Base-by-base conservation (phyloP, 1,140 invertebrate species). In the Metopolophium dirhodum region DNA sequence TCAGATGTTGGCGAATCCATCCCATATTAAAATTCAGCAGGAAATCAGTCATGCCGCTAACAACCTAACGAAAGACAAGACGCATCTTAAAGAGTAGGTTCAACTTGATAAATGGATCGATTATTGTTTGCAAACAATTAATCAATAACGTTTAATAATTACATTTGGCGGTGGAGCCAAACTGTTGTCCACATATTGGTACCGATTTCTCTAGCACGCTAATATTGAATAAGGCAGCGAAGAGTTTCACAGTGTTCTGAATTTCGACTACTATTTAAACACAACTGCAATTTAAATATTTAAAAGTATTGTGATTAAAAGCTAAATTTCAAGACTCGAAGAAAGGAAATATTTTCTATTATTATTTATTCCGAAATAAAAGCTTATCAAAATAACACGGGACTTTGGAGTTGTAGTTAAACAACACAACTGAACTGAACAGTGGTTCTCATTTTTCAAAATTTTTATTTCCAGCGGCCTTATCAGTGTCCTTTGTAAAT, bases 1-100 rank as follows among this genome's bases (percentile, higher is more conserved):
- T 93, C 91, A 54, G 77, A 93, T 41, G 91, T 93, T 18, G 91
- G 77, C 37, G 77, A 85, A 54, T 93, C 91, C 91, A 93, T 93
- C 82, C 91, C 91, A 93, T 93, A 93, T 45, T 93, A 26, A 54
- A 47, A 35, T 30, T 9, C 47, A 37, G 37, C 41, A 26, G 41
- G 26, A 77, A 83, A 83, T 83, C 68, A 23, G n/a, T 41, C 51
- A 83, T 82, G 41, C 26, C 18, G 1, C 77, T 30, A 82, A 49
- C 47, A 77, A 23, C 18, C 41, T 91, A 37, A 23, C 22, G 11
- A 41, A 2, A 2, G 26, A 41, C 8, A n/a, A 90, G 2, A 61
- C 18, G 8, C 11, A 7, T 22, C 0, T 49, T 35, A 37, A 23
- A 30, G 41, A 41, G 37, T 85, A 41, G 9, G 41, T 45, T 26